Evolutionary conservation across 2,888 invertebrate genomes (phyloP), one percentile per base, ranked within the genome.

Genomic region (Cephus pygmeus): DNA sequence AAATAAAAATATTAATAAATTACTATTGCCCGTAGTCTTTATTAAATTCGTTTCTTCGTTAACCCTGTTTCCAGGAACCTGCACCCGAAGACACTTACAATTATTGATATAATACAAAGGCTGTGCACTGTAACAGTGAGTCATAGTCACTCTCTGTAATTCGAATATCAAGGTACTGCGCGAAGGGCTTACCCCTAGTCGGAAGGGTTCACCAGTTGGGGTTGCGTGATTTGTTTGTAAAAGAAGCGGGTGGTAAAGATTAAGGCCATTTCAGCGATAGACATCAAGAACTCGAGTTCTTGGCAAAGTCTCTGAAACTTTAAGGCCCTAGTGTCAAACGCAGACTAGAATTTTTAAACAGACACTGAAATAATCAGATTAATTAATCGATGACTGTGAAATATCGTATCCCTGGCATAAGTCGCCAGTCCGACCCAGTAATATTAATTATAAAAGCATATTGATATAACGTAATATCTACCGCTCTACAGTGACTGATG

Each of bases 31-130:
- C 2, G 23, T 1, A 56, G 23, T 9, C 23, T 2, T 56, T 23
- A 56, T 23, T 56, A 56, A 56, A 56, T 56, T 15, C 56, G 23
- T 56, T 56, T 56, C 23, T 23, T 56, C 56, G 56, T 56, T 56
- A 56, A 23, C 56, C 23, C 56, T 56, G 56, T 56, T 56, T 23
- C 56, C 9, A 56, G 56, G 56, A 9, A 56, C 56, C 23, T 23
- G 56, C 56, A 56, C 56, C 56, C 23, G 2, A 56, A 56, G 56
- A 23, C 23, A 56, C 23, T 23, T 56, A 56, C 23, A 56, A 56
- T 56, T 84, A 84, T 86, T 80, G 85, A 86, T 83, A 83, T 85
- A 85, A 85, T 84, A 83, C 77, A 56, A 56, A 56, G 23, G 56
- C 56, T 9, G 23, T 56, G 56, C 56, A 9, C 2, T 56, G 23